A percentile compares a stretch with the other conserved stretches of the same genome.
These are phyloP conservation scores for Channa argus DNA, from an alignment of 2,113 vertebrate species.

Conservation along the genomic window DNA sequence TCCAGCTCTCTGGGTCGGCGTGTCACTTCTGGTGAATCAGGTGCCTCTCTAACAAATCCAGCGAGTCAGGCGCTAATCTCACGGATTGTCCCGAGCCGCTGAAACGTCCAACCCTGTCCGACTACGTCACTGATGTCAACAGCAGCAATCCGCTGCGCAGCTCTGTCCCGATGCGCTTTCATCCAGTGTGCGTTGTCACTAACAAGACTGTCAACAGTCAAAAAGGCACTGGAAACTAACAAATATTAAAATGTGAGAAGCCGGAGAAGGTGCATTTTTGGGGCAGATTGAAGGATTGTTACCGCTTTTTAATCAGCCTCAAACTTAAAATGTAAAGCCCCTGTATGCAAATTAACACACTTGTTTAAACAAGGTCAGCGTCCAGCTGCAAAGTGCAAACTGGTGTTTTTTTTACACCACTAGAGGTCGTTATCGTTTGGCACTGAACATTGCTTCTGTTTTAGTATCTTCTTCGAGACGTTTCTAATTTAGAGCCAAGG, in stretches of 20 bases:
- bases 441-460: too few relatives aligned
- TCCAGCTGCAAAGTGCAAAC: background rate
- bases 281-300: too few relatives aligned
- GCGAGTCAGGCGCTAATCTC: constrained; percentile 73
- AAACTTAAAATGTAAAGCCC: too few relatives aligned
- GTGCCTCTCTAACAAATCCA: constrained; percentile 66
- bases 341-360: too few relatives aligned
- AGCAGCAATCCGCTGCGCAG: background rate
- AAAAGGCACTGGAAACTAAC: too few relatives aligned
- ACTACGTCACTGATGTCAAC: constrained; percentile 39
- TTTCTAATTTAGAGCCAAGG: too few relatives aligned
- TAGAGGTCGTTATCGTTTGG: background rate
- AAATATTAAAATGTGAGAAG: too few relatives aligned
- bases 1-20: constrained; percentile 2
- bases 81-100: constrained; percentile 33
- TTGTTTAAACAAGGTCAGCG: too few relatives aligned
- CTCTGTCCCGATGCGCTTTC: background rate
- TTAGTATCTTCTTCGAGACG: too few relatives aligned
- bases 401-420: background rate
- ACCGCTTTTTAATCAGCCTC: too few relatives aligned
- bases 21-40: constrained; percentile 38
- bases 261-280: too few relatives aligned
- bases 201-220: constrained; percentile 5
- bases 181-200: background rate
- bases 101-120: background rate